Conservation (phyloP, 2,888 invertebrate species). For the Galerucella nymphaeae region DNA sequence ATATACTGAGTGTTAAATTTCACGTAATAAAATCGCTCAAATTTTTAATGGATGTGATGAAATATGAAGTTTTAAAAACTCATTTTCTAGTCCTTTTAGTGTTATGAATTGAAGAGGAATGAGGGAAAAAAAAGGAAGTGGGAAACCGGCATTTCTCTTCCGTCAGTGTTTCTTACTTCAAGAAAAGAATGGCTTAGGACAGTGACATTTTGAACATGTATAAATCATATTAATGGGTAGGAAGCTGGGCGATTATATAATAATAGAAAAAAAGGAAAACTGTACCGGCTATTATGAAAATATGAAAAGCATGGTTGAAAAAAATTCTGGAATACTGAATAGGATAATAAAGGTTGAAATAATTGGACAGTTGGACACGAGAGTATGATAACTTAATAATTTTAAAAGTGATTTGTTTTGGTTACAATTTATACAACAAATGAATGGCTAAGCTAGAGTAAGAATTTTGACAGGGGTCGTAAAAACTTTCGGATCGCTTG, state of each 20-base stretch:
- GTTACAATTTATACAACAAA: too few species aligned
- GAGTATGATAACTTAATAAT: too few species aligned
- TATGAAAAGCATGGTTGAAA: slow-evolving; percentile 2
- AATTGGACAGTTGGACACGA: too few species aligned
- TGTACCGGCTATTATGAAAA: neutral
- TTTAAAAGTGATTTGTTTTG: too few species aligned
- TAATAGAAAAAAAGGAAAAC: neutral
- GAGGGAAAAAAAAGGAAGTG: neutral
- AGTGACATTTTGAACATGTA: slow-evolving; percentile 11
- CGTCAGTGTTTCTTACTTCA: slow-evolving; percentile 9
- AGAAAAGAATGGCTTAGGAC: slow-evolving; percentile 1
- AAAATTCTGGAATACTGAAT: neutral
- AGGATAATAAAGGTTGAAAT: too few species aligned
- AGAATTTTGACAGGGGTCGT: too few species aligned
- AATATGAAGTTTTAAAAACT: too few species aligned
- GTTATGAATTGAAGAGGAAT: neutral
- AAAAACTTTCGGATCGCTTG: too few species aligned
- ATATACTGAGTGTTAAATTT: too few species aligned
- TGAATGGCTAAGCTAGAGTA: too few species aligned
- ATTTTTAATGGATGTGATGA: too few species aligned
- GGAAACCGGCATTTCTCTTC: slow-evolving; percentile 3
- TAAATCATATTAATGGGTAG: slow-evolving; percentile 17
- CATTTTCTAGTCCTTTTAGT: neutral
- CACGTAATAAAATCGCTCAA: too few species aligned
- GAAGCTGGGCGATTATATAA: neutral